Percentiles rank a stretch among this genome's conserved stretches.
These are phyloP conservation scores for Metopolophium dirhodum DNA, from an alignment of 1,140 invertebrate species.

Conservation along the genomic window DNA sequence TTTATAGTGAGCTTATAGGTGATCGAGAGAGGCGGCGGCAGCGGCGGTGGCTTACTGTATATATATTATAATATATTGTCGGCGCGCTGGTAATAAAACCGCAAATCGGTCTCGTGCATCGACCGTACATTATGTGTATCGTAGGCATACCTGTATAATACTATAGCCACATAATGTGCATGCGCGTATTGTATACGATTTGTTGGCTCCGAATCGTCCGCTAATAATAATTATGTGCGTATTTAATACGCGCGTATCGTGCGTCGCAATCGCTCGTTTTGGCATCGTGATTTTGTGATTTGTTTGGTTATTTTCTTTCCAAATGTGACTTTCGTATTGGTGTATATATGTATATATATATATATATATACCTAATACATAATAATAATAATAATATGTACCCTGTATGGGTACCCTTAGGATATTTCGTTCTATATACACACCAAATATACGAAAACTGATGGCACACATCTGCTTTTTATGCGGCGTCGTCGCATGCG, in stretches of 20 bases:
- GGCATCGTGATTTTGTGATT: not conserved
- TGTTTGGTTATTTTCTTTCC: not conserved
- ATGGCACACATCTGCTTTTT: not conserved
- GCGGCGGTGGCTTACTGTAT: constrained; percentile 9
- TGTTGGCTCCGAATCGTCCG: constrained; percentile 20
- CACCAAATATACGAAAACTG: not conserved
- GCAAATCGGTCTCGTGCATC: constrained; percentile 50
- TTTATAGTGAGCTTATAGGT: not conserved
- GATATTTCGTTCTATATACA: not conserved
- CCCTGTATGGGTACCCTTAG: not conserved
- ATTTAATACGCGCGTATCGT: constrained; percentile 37
- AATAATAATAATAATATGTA: too few species aligned
- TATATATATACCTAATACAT: too few species aligned
- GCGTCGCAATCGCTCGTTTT: not conserved
- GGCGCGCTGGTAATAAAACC: constrained; percentile 42
- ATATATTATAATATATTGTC: constrained; percentile 16
- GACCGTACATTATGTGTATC: not conserved
- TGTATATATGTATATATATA: not conserved
- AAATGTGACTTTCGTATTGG: not conserved
- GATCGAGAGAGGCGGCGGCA: constrained; percentile 2
- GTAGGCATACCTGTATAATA: not conserved
- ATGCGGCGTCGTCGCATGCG: too few species aligned
- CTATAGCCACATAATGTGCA: not conserved
- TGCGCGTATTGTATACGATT: not conserved
- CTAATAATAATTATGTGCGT: constrained; percentile 24